phyloP scores from a whole-genome alignment of 2,888 invertebrate species.

The Alviniconcha strummeri region DNA sequence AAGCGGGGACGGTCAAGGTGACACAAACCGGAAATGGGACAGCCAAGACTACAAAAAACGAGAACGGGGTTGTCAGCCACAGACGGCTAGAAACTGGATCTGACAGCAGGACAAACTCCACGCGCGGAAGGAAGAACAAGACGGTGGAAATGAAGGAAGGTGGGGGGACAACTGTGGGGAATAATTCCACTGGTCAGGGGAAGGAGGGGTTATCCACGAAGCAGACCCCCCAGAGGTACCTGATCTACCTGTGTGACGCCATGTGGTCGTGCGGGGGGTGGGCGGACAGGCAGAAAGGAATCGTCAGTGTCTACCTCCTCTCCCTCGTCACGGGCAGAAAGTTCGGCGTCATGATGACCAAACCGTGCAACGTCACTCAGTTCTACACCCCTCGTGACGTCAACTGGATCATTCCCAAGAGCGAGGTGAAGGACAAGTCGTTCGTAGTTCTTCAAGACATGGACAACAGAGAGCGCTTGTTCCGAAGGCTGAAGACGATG shows the following conservation, averaged over 20 bases:
- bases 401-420: slow-evolving; percentile 36
- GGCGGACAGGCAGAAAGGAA: slow-evolving; percentile 44
- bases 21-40: too few species aligned
- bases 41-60: too few species aligned
- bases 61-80: too few species aligned
- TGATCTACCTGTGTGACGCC: slow-evolving; percentile 43
- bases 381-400: slow-evolving; percentile 42
- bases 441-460: slow-evolving; percentile 17
- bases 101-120: too few species aligned
- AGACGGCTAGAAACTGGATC: too few species aligned
- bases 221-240: slow-evolving; percentile 25
- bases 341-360: slow-evolving; percentile 42
- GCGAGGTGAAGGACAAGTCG: slow-evolving; percentile 31
- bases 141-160: too few species aligned
- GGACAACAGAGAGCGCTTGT: not conserved
- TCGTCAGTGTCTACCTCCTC: slow-evolving; percentile 38
- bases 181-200: too few species aligned
- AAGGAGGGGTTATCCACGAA: too few species aligned
- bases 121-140: too few species aligned
- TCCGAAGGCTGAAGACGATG: slow-evolving; percentile 8
- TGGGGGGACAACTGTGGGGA: too few species aligned
- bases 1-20: too few species aligned
- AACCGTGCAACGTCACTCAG: slow-evolving; percentile 38
- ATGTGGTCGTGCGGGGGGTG: slow-evolving; percentile 40
- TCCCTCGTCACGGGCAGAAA: slow-evolving; percentile 35